Conservation (phyloP, 2,113 vertebrate species). For the Notiomystis cincta region DNA sequence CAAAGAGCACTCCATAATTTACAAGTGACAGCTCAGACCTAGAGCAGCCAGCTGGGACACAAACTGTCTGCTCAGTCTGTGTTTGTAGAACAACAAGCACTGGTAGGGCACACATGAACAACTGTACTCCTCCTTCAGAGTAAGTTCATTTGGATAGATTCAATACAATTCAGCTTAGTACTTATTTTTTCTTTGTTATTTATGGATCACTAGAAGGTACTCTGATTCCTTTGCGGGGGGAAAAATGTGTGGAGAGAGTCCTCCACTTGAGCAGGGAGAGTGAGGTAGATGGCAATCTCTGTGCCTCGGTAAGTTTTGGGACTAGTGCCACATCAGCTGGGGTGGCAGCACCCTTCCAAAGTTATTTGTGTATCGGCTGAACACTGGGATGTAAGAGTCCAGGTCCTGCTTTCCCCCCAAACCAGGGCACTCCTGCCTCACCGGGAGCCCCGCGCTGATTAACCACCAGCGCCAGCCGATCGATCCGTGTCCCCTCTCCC, state of each 20-base stretch:
- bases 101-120: not conserved
- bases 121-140: not conserved
- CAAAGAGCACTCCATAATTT: not conserved
- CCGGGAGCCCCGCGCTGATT: not conserved
- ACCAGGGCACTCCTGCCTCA: not conserved
- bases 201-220: not conserved
- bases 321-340: not conserved
- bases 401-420: not conserved
- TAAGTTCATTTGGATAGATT: not conserved
- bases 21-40: not conserved
- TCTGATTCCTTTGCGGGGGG: not conserved
- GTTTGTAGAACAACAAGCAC: not conserved
- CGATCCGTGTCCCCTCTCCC: not conserved
- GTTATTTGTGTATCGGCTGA: accelerated
- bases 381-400: not conserved
- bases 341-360: not conserved
- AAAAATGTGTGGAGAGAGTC: too few relatives aligned
- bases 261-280: not conserved
- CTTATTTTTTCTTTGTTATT: not conserved
- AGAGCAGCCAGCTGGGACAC: not conserved
- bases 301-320: not conserved
- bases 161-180: not conserved
- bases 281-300: not conserved
- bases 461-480: not conserved
- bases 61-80: not conserved